Evolutionary conservation across 2,113 vertebrate species (phyloP).

Genomic region (Chelonoidis abingdonii): DNA sequence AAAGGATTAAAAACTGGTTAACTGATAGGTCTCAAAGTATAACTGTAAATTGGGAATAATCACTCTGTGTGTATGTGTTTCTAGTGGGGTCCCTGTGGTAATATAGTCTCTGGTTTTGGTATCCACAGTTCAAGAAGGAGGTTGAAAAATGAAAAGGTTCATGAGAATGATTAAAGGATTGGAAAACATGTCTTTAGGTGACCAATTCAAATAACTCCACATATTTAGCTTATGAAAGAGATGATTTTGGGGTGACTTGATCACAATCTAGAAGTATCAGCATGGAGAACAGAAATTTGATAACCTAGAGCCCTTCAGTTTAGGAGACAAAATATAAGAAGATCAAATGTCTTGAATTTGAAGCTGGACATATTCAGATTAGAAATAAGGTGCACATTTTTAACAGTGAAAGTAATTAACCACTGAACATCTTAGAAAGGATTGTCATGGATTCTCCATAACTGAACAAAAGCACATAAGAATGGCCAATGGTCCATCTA

Average conservation of each 20-base stretch:
- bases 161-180: not conserved
- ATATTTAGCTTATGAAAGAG: not conserved
- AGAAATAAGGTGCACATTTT: no score
- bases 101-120: not conserved
- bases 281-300: no score
- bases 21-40: not conserved
- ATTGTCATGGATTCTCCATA: no score
- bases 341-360: no score
- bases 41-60: not conserved
- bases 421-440: no score
- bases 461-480: no score
- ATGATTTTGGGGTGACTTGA: not conserved
- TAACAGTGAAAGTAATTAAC: no score
- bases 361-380: no score
- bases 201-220: not conserved
- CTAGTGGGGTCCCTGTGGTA: not conserved
- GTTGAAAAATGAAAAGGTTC: not conserved
- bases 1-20: not conserved
- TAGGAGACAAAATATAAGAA: no score
- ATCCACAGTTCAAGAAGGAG: not conserved
- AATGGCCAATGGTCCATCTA: no score
- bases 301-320: no score
- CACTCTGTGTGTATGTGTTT: not conserved
- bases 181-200: not conserved
- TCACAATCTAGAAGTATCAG: not conserved